Conservation (phyloP, 2,797 vertebrate species). For the Acipenser transmontanus region DNA sequence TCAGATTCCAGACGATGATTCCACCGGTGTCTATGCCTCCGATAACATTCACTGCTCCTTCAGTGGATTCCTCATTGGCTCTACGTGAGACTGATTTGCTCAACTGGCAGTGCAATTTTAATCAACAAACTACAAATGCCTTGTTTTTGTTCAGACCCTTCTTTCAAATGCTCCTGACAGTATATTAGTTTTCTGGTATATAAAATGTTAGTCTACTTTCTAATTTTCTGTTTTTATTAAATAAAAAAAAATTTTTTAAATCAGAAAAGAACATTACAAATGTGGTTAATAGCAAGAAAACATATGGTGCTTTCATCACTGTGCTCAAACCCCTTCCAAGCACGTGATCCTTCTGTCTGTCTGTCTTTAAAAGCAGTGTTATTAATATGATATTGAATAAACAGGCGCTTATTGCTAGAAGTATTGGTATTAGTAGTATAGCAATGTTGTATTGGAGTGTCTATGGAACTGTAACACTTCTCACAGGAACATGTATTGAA, state of each 20-base stretch:
- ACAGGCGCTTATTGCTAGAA: not conserved
- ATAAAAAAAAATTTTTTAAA: constrained; percentile 7
- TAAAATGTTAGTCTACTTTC: constrained; percentile 24
- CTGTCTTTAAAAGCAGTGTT: constrained; percentile 41
- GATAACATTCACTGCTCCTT: constrained; percentile 89
- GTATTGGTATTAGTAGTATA: constrained; percentile 3
- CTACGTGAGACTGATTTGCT: constrained; percentile 64
- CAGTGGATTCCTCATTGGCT: constrained; percentile 89
- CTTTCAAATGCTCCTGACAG: constrained; percentile 28
- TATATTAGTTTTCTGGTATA: constrained; percentile 41
- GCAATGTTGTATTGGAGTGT: constrained; percentile 29
- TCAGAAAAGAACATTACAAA: constrained; percentile 9
- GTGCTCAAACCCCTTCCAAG: constrained; percentile 51
- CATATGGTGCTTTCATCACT: constrained; percentile 51
- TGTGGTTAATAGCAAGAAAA: constrained; percentile 34
- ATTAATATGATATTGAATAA: constrained; percentile 32
- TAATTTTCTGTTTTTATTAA: constrained; percentile 10
- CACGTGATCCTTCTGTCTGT: constrained; percentile 39
- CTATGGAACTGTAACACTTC: constrained; percentile 28
- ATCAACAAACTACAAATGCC: constrained; percentile 42
- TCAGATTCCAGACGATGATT: constrained; percentile 84
- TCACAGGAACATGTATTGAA: constrained; percentile 37
- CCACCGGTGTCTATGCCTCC: constrained; percentile 86
- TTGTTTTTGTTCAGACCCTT: constrained; percentile 37
- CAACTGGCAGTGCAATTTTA: constrained; percentile 24